These are phyloP conservation scores for Erebia palarica DNA, from an alignment of 2,888 invertebrate species.

Conservation along the genomic window DNA sequence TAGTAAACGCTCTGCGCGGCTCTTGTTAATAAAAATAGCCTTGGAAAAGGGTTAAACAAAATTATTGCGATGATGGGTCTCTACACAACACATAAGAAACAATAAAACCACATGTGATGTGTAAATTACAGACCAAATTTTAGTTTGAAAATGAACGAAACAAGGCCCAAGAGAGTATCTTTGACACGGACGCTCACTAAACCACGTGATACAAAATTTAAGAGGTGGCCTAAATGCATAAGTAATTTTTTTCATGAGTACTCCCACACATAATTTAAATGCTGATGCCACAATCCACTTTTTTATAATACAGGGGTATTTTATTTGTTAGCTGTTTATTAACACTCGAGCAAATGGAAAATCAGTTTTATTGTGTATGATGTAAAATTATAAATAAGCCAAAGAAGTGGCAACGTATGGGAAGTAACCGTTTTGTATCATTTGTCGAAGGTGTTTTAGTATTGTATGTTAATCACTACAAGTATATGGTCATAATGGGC, in stretches of 20 bases:
- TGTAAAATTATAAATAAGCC: neutral
- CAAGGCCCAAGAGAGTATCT: neutral
- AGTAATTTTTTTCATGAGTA: neutral
- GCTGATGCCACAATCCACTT: neutral
- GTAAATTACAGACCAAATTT: too few species aligned
- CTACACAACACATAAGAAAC: too few species aligned
- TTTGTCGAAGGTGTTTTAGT: conserved; percentile 59
- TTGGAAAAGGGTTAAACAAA: too few species aligned
- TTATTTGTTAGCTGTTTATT: neutral
- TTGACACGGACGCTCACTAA: neutral
- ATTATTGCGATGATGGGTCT: too few species aligned
- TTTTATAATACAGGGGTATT: neutral
- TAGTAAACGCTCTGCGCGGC: conserved; percentile 1
- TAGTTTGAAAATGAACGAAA: too few species aligned
- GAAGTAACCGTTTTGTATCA: conserved; percentile 66
- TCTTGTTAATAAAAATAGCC: neutral
- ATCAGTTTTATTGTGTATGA: neutral
- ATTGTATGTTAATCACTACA: conserved; percentile 73
- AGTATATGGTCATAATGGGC: conserved; percentile 61
- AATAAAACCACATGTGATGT: too few species aligned
- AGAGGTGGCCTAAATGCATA: neutral
- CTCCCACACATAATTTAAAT: neutral
- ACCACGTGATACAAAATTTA: neutral
- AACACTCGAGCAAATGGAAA: neutral
- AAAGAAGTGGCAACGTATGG: conserved; percentile 38